Evolutionary conservation across 2,797 vertebrate species (phyloP), one percentile per base, ranked within the genome.

Genomic region (Sciurus vulgaris): DNA sequence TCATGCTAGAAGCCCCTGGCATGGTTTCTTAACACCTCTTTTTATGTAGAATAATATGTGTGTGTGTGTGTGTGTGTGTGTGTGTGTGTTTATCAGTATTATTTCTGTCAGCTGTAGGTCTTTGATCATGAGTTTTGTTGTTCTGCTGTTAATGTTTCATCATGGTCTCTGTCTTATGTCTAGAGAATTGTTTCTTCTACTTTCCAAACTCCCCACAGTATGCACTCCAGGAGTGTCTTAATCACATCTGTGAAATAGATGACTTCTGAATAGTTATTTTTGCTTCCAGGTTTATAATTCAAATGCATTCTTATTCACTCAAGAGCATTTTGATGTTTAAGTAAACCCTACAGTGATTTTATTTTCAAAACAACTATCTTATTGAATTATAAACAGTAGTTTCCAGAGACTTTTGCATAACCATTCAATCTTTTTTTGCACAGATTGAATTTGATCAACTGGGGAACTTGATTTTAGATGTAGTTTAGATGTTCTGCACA

Each of bases 251-350:
- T 82, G 38, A 96, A 76, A 77, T n/a, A 73, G 35, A 89, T 85
- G 2, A 33, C 69, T 92, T 86, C 76, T 89, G 5, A 69, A 56
- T 89, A 83, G 94, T 74, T 78, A 72, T 73, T 44, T 89, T 91
- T 94, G 20, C 76, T 81, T 74, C 72, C 33, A 86, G 56, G 30
- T 89, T 95, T 92, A 26, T 81, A 65, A 87, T 87, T 96, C 72
- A 54, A 91, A 77, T 90, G 47, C n/a, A 79, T 92, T 72, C n/a
- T 92, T 90, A 85, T 82, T 96, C 95, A 47, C 13, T 84, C 41
- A 87, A 87, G 67, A 85, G 56, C 47, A 78, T 93, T 94, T 89
- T 81, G 67, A 59, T 81, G 83, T 94, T 89, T 70, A 85, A 91
- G 61, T 11, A 89, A 95, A 47, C 2, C 6, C 47, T 87, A 15